Evolutionary conservation across 2,797 vertebrate species (phyloP).

Genomic region (Falco berigora): DNA sequence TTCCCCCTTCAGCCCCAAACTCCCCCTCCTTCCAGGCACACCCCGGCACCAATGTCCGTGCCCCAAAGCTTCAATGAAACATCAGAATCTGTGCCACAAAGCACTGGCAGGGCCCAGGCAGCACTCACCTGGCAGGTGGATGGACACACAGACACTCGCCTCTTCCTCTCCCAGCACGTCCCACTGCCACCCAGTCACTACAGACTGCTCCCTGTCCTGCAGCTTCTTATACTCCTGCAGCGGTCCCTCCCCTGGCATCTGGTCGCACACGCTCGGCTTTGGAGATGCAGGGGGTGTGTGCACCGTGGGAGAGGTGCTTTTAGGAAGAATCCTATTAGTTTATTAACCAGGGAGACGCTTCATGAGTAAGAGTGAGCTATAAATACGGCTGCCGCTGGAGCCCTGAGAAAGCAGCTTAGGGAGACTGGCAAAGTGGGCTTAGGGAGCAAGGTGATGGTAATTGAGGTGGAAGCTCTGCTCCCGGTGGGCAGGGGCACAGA

Average conservation of each 20-base stretch:
- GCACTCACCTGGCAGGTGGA: not conserved
- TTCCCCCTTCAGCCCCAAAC: not conserved
- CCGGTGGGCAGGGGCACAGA: not conserved
- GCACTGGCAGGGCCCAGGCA: not conserved
- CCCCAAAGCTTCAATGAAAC: not conserved
- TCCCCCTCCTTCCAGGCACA: not conserved
- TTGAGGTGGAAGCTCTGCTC: conserved; percentile 12
- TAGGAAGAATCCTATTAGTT: conserved; percentile 48
- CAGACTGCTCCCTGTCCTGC: not conserved
- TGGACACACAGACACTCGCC: not conserved
- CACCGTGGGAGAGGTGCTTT: not conserved
- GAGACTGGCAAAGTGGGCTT: conserved; percentile 40
- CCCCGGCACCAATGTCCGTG: rapidly evolving
- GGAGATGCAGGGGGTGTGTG: not conserved
- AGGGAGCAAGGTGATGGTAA: conserved; percentile 36
- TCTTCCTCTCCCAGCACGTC: not conserved
- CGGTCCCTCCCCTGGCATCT: conserved; percentile 16
- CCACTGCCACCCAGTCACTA: not conserved
- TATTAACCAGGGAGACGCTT: conserved; percentile 29
- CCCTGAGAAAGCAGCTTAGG: conserved; percentile 52
- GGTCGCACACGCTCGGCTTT: not conserved
- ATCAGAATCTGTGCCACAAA: rapidly evolving
- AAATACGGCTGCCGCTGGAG: not conserved
- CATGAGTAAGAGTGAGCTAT: conserved; percentile 43
- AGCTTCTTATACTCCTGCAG: conserved; percentile 12